phyloP scores from a whole-genome alignment of 37 sponge, comb jelly and placozoan species.

The Amphimedon queenslandica region DNA sequence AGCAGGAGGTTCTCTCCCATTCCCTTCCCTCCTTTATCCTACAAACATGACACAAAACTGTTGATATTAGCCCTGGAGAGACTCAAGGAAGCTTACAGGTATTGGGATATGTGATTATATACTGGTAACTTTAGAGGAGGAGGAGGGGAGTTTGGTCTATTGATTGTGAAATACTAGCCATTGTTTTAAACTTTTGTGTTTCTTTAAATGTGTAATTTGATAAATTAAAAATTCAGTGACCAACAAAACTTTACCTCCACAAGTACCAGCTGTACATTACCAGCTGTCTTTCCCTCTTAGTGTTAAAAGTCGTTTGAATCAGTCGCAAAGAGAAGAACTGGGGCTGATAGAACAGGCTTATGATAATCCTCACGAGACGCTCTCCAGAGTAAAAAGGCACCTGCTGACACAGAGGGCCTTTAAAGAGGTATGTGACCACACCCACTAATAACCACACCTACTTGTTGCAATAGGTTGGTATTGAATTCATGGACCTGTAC shows the following conservation, averaged over 20 bases:
- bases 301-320: constrained; percentile 98
- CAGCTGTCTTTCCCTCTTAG: constrained; percentile 56
- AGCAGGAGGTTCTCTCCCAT: constrained; percentile 97
- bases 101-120: constrained; percentile 6
- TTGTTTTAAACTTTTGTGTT: neutral
- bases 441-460: neutral
- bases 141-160: neutral
- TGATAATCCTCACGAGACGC: constrained; percentile 99
- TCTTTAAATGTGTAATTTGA: neutral
- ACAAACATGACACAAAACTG: constrained; percentile 99
- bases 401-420: constrained; percentile 96
- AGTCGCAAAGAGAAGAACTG: constrained; percentile 95
- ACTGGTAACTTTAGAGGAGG: neutral
- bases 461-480: constrained; percentile 57
- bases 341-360: constrained; percentile 99
- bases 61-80: constrained; percentile 97
- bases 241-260: neutral
- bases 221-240: neutral
- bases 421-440: constrained; percentile 72
- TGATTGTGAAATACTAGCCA: too few species aligned
- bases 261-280: neutral
- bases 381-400: constrained; percentile 95
- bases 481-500: constrained; percentile 99
- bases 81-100: constrained; percentile 96
- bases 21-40: constrained; percentile 98